Conservation (phyloP, 92 coral and sea anemone genomes). For the Paramuricea clavata region DNA sequence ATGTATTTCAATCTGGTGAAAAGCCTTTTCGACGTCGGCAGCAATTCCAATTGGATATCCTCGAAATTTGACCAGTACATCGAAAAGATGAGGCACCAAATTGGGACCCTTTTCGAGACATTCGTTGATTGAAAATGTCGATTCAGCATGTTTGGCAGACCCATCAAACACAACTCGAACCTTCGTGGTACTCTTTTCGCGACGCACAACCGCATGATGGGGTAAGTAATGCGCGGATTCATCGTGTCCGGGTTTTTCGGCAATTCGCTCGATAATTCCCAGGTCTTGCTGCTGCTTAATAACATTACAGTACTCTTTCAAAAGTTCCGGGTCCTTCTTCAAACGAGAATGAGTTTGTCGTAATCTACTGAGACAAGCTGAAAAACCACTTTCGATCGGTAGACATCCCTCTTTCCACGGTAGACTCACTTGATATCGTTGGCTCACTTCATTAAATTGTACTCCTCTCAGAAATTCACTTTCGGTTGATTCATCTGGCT, state of each 20-base stretch:
- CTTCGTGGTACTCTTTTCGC: background rate
- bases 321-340: conserved; percentile 1
- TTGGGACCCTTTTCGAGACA: conserved; percentile 32
- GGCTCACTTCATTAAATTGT: background rate
- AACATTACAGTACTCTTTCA: background rate
- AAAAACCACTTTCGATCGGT: background rate
- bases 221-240: background rate
- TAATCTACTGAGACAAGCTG: background rate
- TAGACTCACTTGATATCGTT: conserved; percentile 7
- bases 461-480: background rate
- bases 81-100: conserved; percentile 28
- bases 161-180: background rate
- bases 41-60: conserved; percentile 16
- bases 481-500: background rate
- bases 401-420: conserved; percentile 7
- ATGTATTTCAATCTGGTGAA: conserved; percentile 28
- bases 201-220: conserved; percentile 2
- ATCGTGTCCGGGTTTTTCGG: background rate
- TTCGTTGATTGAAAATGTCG: background rate
- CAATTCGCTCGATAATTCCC: background rate
- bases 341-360: background rate
- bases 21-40: conserved; percentile 19
- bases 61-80: background rate
- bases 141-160: conserved; percentile 8
- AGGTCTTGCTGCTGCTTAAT: background rate